Conservation (phyloP, 2,888 invertebrate genomes). For the Galerucella pusilla region DNA sequence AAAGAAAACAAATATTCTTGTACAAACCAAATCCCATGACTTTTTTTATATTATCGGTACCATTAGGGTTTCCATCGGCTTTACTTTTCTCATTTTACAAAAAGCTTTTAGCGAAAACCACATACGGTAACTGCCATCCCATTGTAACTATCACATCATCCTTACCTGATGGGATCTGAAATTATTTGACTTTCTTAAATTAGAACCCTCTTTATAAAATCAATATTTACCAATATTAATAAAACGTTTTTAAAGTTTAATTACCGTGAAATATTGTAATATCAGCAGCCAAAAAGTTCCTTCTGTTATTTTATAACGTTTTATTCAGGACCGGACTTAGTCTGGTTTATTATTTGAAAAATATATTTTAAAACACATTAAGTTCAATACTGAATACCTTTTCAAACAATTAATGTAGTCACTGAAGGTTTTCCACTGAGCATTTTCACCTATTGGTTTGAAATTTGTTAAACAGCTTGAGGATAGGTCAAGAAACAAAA, state of each 20-base stretch:
- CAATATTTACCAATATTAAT: conserved; percentile 55
- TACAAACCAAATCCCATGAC: conserved; percentile 29
- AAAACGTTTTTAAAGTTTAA: conserved; percentile 54
- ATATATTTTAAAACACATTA: too few species aligned
- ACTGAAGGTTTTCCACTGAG: too few species aligned
- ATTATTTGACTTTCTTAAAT: conserved; percentile 47
- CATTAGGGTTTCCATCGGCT: conserved; percentile 21
- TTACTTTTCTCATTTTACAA: conserved; percentile 18
- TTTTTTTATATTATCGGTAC: conserved; percentile 19
- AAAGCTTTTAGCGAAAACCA: conserved; percentile 33
- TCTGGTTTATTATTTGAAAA: too few species aligned
- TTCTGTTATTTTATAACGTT: conserved; percentile 36
- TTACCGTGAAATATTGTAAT: conserved; percentile 56
- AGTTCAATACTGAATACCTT: too few species aligned
- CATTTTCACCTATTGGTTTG: too few species aligned
- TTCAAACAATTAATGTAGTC: too few species aligned
- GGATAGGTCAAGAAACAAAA: too few species aligned
- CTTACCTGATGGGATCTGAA: conserved; percentile 34
- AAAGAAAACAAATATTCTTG: conserved; percentile 17
- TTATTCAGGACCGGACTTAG: conserved; percentile 8
- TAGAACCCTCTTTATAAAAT: conserved; percentile 48
- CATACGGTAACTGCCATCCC: conserved; percentile 19
- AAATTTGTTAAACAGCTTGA: too few species aligned
- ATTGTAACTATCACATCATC: conserved; percentile 27
- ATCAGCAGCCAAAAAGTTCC: conserved; percentile 47